Conservation (phyloP, 2,888 invertebrate species). For the Galerucella pusilla region DNA sequence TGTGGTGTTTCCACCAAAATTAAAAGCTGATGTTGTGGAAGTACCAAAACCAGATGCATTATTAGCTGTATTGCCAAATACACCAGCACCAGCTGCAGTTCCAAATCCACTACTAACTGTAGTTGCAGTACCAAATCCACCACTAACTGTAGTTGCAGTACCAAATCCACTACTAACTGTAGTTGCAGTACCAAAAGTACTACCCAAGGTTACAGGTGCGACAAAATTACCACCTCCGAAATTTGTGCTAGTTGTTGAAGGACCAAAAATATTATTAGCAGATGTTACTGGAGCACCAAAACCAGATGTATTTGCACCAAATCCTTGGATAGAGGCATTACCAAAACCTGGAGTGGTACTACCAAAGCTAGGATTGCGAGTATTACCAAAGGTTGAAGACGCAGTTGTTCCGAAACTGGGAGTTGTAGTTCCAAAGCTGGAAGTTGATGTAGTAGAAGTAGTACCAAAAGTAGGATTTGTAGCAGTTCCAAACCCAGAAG, state of each 20-base stretch:
- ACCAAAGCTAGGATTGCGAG: conserved; percentile 25
- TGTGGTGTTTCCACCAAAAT: conserved; percentile 9
- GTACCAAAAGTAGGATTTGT: conserved; percentile 28
- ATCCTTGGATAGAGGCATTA: conserved; percentile 10
- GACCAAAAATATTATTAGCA: not conserved
- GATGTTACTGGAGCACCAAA: conserved; percentile 12
- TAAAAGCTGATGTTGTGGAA: not conserved
- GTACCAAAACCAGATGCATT: conserved; percentile 1
- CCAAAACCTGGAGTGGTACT: conserved; percentile 17
- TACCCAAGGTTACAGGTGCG: not conserved
- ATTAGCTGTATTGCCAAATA: not conserved
- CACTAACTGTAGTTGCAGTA: no score
- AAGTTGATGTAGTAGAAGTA: not conserved
- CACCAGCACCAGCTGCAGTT: not conserved
- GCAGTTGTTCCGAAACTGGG: conserved; percentile 12
- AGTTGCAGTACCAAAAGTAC: conserved; percentile 19
- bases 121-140: no score
- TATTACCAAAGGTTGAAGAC: conserved; percentile 17
- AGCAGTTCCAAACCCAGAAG: conserved; percentile 13
- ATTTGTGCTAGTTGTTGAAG: not conserved
- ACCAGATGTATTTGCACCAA: conserved; percentile 13
- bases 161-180: conserved; percentile 15
- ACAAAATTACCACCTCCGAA: not conserved
- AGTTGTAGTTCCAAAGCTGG: conserved; percentile 35
- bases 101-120: conserved; percentile 29